Evolutionary conservation across 2,113 vertebrate genomes (phyloP).

Genomic region (Gymnogyps californianus): DNA sequence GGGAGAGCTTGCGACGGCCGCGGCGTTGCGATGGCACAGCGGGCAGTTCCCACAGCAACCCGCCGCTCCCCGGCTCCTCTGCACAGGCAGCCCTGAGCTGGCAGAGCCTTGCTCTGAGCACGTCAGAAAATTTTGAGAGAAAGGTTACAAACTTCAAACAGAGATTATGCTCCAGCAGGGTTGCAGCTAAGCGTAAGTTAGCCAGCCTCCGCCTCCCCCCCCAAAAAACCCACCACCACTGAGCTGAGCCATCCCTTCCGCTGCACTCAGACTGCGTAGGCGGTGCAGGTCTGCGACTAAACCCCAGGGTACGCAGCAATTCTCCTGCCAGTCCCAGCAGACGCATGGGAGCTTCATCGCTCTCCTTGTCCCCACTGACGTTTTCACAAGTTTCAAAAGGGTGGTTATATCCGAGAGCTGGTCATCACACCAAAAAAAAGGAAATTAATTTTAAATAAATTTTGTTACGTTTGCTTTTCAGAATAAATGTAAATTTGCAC

Average conservation of each 20-base stretch:
- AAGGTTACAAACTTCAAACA: background rate
- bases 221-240: background rate
- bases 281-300: background rate
- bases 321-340: background rate
- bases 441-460: background rate
- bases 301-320: background rate
- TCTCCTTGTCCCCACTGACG: background rate
- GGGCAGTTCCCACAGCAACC: background rate
- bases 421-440: background rate
- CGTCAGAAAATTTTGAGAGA: background rate
- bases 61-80: background rate
- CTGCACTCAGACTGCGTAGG: fast-evolving
- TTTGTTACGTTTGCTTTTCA: background rate
- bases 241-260: background rate
- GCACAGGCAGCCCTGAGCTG: background rate
- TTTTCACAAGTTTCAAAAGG: background rate
- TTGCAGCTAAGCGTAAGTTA: background rate
- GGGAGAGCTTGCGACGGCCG: background rate
- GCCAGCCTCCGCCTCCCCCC: background rate
- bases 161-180: background rate
- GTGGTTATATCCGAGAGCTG: background rate
- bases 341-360: background rate
- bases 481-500: background rate
- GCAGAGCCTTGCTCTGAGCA: background rate
- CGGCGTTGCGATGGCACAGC: background rate